phyloP scores from a whole-genome alignment of 2,888 invertebrate species.

The Eustalomyia histrio region DNA sequence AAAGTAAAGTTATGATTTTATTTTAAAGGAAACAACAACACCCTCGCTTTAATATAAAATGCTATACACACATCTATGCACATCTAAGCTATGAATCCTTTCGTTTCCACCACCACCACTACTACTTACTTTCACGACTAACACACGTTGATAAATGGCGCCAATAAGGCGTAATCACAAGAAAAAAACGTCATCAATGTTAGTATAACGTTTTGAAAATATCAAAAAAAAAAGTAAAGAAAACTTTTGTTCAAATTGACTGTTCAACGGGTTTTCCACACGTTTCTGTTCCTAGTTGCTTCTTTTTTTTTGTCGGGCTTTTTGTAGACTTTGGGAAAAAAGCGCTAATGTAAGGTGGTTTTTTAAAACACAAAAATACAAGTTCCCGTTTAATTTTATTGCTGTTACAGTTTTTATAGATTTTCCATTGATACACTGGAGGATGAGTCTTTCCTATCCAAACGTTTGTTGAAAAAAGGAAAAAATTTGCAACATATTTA shows the following conservation, averaged over 20 bases:
- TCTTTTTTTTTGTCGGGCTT: constrained; percentile 3
- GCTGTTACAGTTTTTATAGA: constrained; percentile 45
- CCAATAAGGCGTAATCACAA: constrained; percentile 76
- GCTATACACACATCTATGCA: constrained; percentile 30
- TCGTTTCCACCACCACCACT: constrained; percentile 10
- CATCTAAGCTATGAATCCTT: constrained; percentile 53
- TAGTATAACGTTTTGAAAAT: constrained; percentile 38
- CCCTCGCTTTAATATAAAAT: constrained; percentile 38
- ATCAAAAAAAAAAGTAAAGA: constrained; percentile 19
- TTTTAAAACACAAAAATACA: constrained; percentile 33
- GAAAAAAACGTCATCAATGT: constrained; percentile 44
- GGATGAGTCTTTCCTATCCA: constrained; percentile 7
- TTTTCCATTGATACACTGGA: constrained; percentile 31
- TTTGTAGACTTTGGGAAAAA: background rate
- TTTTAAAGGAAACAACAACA: constrained; percentile 51
- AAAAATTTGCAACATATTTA: constrained; percentile 70
- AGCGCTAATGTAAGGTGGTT: constrained; percentile 48
- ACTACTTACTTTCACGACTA: background rate
- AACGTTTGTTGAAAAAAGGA: constrained; percentile 9
- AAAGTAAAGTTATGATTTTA: constrained; percentile 66
- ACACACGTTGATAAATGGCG: constrained; percentile 78
- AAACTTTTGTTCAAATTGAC: constrained; percentile 54
- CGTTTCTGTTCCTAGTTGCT: constrained; percentile 26
- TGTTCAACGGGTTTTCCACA: constrained; percentile 55
- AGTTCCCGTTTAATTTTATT: constrained; percentile 54